Evolutionary conservation across 2,797 vertebrate species (phyloP).

Genomic region (Tamandua tetradactyla): DNA sequence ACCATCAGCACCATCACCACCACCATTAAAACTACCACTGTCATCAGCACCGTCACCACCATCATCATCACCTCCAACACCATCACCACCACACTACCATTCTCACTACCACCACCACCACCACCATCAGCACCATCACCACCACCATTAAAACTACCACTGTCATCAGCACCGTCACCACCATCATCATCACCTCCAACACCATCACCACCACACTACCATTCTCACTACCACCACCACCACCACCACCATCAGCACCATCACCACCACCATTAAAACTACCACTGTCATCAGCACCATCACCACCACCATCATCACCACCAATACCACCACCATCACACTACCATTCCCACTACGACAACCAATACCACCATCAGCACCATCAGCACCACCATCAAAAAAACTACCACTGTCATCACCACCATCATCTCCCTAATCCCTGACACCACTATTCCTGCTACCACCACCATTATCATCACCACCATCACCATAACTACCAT

Average conservation of each 20-base stretch:
- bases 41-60: not conserved
- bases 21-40: not conserved
- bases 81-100: no score
- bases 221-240: not conserved
- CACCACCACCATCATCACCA: rapidly evolving
- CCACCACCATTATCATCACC: rapidly evolving
- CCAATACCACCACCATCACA: not conserved
- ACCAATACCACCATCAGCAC: rapidly evolving
- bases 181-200: not conserved
- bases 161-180: not conserved
- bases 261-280: not conserved
- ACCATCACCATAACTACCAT: not conserved
- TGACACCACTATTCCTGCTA: no score
- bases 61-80: not conserved
- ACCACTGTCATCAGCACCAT: not conserved
- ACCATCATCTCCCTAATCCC: not conserved
- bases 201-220: not conserved
- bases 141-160: not conserved
- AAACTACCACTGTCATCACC: rapidly evolving
- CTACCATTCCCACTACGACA: not conserved
- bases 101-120: no score
- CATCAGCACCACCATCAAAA: no score
- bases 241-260: not conserved
- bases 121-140: not conserved
- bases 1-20: not conserved